Base-by-base conservation (phyloP, 2,113 vertebrate species). In the Tyto alba region DNA sequence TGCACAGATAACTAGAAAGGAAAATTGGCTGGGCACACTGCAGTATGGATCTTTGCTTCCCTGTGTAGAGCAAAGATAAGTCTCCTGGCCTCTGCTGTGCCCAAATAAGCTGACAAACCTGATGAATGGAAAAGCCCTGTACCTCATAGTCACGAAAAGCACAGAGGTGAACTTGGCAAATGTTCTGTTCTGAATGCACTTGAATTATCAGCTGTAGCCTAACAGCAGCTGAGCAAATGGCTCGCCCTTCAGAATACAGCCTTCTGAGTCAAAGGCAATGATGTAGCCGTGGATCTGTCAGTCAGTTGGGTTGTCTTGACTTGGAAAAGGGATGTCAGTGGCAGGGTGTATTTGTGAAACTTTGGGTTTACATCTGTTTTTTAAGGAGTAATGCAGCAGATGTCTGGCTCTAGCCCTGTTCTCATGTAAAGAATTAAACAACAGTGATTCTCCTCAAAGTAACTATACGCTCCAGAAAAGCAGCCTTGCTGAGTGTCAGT, bases 61-160 rank as follows among this genome's bases (percentile, higher is more conserved):
- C 45, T 84, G 77, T 11, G 0, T 4, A 82, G 68, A 93, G 90
- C 63, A 59, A 43, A 93, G 90, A 36, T 68, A 66, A 87, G 38
- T 77, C 50, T 73, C 38, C 57, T 25, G 36, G 55, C 34, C 85
- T 95, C 88, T 80, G 59, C 64, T 73, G 90, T 77, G 81, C 68
- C 81, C 77, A 81, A 81, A 91, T 83, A 89, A 89, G 50, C 77
- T 89, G 90, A 84, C 90, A 96, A 77, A 80, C 81, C 59, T 85
- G 77, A 60, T 69, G 77, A 85, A 86, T 81, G 48, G 68, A 64
- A 80, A 76, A 91, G 45, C 59, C 14, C 77, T 0, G 0, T 73
- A 66, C 73, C 63, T 73, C 23, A 43, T 55, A 52, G 76, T 63
- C 47, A 53, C 2, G 16, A 36, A 57, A 63, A 91, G 71, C 72